phyloP scores from a whole-genome alignment of 2,888 invertebrate genomes.

The Cryptus viduatorius region DNA sequence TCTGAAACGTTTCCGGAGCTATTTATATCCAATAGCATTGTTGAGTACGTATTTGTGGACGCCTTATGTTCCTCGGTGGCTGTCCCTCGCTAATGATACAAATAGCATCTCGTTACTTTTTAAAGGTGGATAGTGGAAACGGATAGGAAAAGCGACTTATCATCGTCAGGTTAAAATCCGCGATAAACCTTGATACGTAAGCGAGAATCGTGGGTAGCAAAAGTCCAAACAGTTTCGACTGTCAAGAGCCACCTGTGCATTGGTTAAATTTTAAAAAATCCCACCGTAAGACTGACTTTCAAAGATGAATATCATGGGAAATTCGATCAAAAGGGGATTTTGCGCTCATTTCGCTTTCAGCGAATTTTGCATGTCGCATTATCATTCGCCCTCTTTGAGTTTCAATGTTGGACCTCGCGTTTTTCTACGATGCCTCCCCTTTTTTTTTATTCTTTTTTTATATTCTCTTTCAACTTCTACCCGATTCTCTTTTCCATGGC shows the following conservation, averaged over 20 bases:
- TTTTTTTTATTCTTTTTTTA: background rate
- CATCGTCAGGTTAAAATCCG: constrained; percentile 12
- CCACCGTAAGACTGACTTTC: background rate
- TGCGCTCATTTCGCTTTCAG: background rate
- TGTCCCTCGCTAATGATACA: constrained; percentile 13
- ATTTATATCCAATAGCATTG: constrained; percentile 27
- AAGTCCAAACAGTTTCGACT: constrained; percentile 17
- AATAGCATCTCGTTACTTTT: constrained; percentile 37
- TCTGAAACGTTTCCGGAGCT: constrained; percentile 29
- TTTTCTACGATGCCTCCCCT: constrained; percentile 19
- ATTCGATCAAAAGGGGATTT: constrained; percentile 47
- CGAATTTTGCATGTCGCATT: constrained; percentile 49
- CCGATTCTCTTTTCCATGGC: constrained; percentile 1
- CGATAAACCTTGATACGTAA: background rate
- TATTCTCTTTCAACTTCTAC: background rate
- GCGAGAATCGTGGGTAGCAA: background rate
- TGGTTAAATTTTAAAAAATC: constrained; percentile 9
- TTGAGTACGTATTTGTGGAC: constrained; percentile 16
- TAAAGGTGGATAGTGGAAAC: background rate
- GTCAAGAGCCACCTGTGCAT: background rate
- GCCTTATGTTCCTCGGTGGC: constrained; percentile 16
- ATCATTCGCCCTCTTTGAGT: constrained; percentile 40
- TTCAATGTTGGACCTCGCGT: constrained; percentile 20
- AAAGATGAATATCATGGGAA: constrained; percentile 37
- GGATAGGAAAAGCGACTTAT: background rate